Percentiles rank a stretch among this genome's conserved stretches.
Evolutionary conservation across 2,113 vertebrate genomes (phyloP).

Genomic region (Trachemys scripta): DNA sequence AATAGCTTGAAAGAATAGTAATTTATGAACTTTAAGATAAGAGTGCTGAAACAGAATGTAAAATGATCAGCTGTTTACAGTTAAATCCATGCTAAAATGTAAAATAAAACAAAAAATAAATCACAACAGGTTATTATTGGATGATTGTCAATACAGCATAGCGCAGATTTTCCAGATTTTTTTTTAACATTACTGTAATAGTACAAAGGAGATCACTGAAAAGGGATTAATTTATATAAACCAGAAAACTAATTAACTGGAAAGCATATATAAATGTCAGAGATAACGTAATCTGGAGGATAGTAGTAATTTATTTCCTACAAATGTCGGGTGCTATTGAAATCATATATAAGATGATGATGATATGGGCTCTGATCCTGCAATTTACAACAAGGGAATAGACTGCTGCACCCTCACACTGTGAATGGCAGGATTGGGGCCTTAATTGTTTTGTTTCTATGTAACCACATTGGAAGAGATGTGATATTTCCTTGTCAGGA

Average conservation of each 20-base stretch:
- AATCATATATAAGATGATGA: constrained; percentile 24
- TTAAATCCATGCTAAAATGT: constrained; percentile 65
- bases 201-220: constrained; percentile 37
- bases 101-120: constrained; percentile 72
- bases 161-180: constrained; percentile 39
- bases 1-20: constrained; percentile 35
- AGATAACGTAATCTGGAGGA: neutral
- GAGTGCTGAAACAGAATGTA: neutral
- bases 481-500: constrained; percentile 23
- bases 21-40: neutral
- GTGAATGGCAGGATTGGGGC: neutral
- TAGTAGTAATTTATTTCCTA: accelerated
- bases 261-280: neutral
- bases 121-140: constrained; percentile 41
- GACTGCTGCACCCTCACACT: neutral
- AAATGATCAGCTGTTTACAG: neutral
- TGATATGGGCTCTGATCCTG: neutral
- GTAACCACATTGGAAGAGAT: neutral
- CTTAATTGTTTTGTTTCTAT: neutral
- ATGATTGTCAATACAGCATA: constrained; percentile 80
- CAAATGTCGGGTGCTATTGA: neutral
- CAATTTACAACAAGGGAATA: neutral
- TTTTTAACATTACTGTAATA: constrained; percentile 41
- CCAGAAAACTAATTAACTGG: constrained; percentile 10
- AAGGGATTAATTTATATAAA: neutral